Evolutionary conservation across 2,888 invertebrate genomes (phyloP).

Genomic region (Athetis lepigone): DNA sequence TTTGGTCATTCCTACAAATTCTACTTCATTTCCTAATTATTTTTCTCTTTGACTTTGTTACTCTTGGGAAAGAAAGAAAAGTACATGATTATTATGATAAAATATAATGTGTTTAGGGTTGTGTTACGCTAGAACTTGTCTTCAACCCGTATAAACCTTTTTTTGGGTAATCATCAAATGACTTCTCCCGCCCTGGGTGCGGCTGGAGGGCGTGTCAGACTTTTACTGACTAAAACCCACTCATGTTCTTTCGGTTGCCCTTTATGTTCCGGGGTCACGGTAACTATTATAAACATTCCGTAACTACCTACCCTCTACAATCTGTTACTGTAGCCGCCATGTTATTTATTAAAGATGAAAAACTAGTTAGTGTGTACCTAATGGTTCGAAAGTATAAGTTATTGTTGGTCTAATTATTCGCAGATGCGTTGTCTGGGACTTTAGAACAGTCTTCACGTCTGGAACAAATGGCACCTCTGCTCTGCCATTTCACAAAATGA

Average conservation of each 20-base stretch:
- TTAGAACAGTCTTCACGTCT: slow-evolving; percentile 13
- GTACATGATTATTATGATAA: slow-evolving; percentile 4
- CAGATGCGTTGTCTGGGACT: slow-evolving; percentile 19
- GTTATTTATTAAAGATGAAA: slow-evolving; percentile 24
- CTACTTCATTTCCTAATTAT: slow-evolving; percentile 22
- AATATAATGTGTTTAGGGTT: slow-evolving; percentile 13
- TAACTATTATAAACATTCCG: too few relatives aligned
- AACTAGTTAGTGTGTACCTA: slow-evolving; percentile 8
- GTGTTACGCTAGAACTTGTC: slow-evolving; percentile 12
- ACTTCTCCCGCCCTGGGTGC: too few relatives aligned
- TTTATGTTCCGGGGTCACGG: too few relatives aligned
- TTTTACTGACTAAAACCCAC: too few relatives aligned
- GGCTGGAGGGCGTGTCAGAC: too few relatives aligned
- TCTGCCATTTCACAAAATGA: slow-evolving; percentile 1
- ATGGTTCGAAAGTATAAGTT: slow-evolving; percentile 17
- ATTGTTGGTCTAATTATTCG: slow-evolving; percentile 13
- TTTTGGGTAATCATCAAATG: too few relatives aligned
- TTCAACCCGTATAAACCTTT: slow-evolving; percentile 15
- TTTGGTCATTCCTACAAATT: slow-evolving; percentile 11
- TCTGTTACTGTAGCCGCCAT: slow-evolving; percentile 13
- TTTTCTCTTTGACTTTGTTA: slow-evolving; percentile 17
- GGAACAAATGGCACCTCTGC: slow-evolving; percentile 16
- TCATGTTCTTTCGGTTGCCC: too few relatives aligned
- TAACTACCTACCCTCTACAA: slow-evolving; percentile 14
- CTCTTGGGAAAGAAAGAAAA: slow-evolving; percentile 16